These are phyloP conservation scores for Styela plicata DNA, from an alignment of 23 tunicate species.

Conservation along the genomic window DNA sequence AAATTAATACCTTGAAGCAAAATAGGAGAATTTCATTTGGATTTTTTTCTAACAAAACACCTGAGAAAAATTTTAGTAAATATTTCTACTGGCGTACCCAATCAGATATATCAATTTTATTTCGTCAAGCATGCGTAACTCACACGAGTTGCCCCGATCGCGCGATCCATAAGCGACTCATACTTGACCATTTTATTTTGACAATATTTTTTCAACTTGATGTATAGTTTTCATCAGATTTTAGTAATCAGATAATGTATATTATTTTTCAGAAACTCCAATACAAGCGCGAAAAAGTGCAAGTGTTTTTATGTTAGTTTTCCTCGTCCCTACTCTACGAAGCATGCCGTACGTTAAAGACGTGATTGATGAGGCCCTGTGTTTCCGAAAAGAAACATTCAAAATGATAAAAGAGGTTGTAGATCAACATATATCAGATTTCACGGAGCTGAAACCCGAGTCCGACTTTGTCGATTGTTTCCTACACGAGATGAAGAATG, in stretches of 20 bases:
- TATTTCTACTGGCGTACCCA: too few relatives aligned
- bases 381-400: slow-evolving; percentile 7
- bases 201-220: too few relatives aligned
- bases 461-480: slow-evolving; percentile 32
- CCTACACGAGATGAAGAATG: background rate
- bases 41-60: too few relatives aligned
- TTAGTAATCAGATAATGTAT: background rate
- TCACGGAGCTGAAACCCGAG: background rate
- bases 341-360: background rate
- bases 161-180: too few relatives aligned
- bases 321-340: background rate
- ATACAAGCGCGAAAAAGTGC: slow-evolving; percentile 18
- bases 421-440: slow-evolving; percentile 4
- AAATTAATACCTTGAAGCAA: too few relatives aligned
- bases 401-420: slow-evolving; percentile 22
- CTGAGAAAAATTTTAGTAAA: too few relatives aligned
- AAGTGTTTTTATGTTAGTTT: slow-evolving; percentile 5
- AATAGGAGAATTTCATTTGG: too few relatives aligned
- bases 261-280: slow-evolving; percentile 16
- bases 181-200: too few relatives aligned
- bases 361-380: slow-evolving; percentile 15
- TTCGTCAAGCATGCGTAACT: too few relatives aligned
- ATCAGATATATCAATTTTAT: too few relatives aligned
- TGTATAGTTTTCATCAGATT: background rate
- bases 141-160: too few relatives aligned